Conservation (phyloP, 1,140 invertebrate genomes). For the Meteorus sp. region DNA sequence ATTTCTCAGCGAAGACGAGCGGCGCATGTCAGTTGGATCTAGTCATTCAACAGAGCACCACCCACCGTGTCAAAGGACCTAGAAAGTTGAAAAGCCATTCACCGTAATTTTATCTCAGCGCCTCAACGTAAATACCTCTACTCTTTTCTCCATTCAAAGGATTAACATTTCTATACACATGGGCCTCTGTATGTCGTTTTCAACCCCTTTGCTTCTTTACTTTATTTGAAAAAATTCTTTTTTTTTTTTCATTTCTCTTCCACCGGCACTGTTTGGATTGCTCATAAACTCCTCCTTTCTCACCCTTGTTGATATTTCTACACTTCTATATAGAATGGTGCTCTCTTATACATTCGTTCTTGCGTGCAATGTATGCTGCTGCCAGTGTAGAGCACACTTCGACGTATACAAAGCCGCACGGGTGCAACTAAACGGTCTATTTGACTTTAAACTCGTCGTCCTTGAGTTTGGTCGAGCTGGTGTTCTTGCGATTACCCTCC, state of each 20-base stretch:
- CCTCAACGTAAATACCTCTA: conserved; percentile 6
- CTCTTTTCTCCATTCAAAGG: conserved; percentile 11
- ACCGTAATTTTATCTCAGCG: conserved; percentile 13
- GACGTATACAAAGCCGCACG: background rate
- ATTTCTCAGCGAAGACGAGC: background rate
- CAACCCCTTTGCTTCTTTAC: background rate
- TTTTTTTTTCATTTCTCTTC: conserved; percentile 5
- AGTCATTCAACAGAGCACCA: conserved; percentile 9
- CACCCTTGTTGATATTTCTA: too few relatives aligned
- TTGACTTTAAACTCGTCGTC: background rate
- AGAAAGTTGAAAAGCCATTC: conserved; percentile 5
- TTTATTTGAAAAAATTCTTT: conserved; percentile 7
- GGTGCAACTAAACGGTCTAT: conserved; percentile 16
- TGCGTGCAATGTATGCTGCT: too few relatives aligned
- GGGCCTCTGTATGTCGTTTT: conserved; percentile 14
- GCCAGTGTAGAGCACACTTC: background rate
- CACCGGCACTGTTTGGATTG: background rate
- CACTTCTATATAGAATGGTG: too few relatives aligned
- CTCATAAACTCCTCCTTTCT: too few relatives aligned
- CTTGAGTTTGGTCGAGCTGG: background rate
- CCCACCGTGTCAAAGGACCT: background rate
- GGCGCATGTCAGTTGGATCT: background rate
- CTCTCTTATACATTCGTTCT: too few relatives aligned
- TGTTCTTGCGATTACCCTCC: conserved; percentile 2
- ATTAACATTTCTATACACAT: conserved; percentile 2